Base-by-base conservation (phyloP, 92 coral and sea anemone genomes). In the Palythoa grandiflora region DNA sequence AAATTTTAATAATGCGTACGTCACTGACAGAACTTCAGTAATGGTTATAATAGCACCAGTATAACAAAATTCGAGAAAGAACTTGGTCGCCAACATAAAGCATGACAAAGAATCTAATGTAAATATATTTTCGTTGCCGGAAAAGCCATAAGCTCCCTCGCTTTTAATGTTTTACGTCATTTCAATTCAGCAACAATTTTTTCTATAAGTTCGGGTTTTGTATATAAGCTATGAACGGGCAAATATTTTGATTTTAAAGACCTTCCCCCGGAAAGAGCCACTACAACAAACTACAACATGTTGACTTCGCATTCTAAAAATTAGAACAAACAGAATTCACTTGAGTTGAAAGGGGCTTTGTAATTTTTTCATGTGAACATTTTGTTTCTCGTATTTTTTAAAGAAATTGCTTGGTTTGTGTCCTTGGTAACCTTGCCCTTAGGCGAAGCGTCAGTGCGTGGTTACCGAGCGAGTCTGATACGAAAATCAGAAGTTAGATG, bases 351-450 rank as follows among this genome's bases (percentile, higher is more conserved):
- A 73, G 3, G 19, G 36, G 13, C 5, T 13, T 39, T 73, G 5
- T 10, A 38, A 10, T 1, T 0, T 38, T 73, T 73, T 38, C 21
- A 38, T 36, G 14, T 21, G 17, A 40, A 5, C 3, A 39, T 19
- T 15, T 8, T 38, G 38, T 9, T 73, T 21, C 3, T 40, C 6
- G 47, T 40, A 40, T 40, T 40, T 40, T 44, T 44, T 44, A 0
- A 28, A 28, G 28, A 28, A 28, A 28, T 28, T 44, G 50, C 50
- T 5, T 4, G 6, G 36, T 71, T 8, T 6, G 85, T 65, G 75
- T 66, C 76, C 76, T 66, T 81, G 86, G 86, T 81, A 65, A 63
- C 86, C 86, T 47, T 81, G 86, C 86, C 86, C 52, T 37, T 7
- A 52, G 86, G 39, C 75, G 9, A 70, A 70, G 75, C 47, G 50